These are phyloP conservation scores for Bruchidius siliquastri DNA, from an alignment of 2,888 invertebrate genomes.

Conservation along the genomic window DNA sequence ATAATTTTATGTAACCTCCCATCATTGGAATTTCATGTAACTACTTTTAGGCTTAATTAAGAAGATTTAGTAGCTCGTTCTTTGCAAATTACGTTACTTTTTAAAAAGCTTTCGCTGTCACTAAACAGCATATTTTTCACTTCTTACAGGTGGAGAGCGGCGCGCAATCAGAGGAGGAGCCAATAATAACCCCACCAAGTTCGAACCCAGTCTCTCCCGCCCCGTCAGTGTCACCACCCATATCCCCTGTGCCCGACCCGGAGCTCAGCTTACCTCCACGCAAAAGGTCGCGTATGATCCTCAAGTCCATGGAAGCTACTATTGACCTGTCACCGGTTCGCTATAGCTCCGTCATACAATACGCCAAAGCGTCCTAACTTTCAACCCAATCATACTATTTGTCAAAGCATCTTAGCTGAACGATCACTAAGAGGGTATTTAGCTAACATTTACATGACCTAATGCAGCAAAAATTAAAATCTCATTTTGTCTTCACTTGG, in stretches of 20 bases:
- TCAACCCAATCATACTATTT: conserved; percentile 4
- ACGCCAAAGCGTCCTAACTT: conserved; percentile 65
- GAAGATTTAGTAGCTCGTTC: too few relatives aligned
- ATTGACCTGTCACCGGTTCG: conserved; percentile 42
- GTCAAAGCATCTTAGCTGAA: not conserved
- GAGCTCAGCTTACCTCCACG: conserved; percentile 70
- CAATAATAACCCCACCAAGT: conserved; percentile 55
- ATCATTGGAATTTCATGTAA: too few relatives aligned
- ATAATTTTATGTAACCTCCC: too few relatives aligned
- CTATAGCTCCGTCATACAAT: conserved; percentile 77
- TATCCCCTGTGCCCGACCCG: conserved; percentile 44
- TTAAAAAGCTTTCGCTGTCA: too few relatives aligned
- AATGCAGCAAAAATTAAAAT: too few relatives aligned
- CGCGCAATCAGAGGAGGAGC: conserved; percentile 47
- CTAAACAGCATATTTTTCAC: not conserved
- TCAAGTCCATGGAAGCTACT: conserved; percentile 57
- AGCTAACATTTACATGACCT: not conserved
- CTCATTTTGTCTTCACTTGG: too few relatives aligned
- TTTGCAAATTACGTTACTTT: too few relatives aligned
- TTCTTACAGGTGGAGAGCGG: conserved; percentile 18
- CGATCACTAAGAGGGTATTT: not conserved
- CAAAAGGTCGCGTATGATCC: conserved; percentile 73
- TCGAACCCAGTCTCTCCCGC: conserved; percentile 55
- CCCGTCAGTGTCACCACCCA: conserved; percentile 37
- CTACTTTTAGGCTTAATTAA: too few relatives aligned